Conservation (phyloP, 1,140 invertebrate genomes). For the Drosophila subobscura region DNA sequence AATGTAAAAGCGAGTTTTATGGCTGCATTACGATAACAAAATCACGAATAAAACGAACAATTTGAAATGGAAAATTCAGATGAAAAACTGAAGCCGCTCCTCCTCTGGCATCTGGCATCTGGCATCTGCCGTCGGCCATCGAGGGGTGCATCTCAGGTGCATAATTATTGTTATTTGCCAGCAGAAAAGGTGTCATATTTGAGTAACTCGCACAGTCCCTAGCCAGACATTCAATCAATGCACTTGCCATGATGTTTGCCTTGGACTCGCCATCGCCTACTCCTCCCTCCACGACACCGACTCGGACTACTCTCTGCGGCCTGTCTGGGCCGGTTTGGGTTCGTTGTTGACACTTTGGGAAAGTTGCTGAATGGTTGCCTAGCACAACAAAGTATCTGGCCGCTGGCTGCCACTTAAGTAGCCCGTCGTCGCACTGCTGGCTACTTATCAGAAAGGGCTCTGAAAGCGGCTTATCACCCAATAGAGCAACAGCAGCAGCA, state of each 20-base stretch:
- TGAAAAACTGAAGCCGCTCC: conserved; percentile 7
- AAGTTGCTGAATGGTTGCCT: conserved; percentile 59
- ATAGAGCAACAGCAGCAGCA: conserved; percentile 10
- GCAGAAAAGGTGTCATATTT: conserved; percentile 58
- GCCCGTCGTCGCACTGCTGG: conserved; percentile 7
- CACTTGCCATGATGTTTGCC: conserved; percentile 54
- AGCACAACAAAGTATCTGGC: conserved; percentile 51
- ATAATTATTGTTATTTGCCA: conserved; percentile 42
- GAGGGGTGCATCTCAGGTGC: conserved; percentile 34
- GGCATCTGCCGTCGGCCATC: too few species aligned
- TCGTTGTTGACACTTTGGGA: conserved; percentile 67
- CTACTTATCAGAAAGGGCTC: conserved; percentile 20
- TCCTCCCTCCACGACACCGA: neutral
- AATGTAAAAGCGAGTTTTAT: conserved; percentile 45
- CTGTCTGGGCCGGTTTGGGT: conserved; percentile 16
- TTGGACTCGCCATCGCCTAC: conserved; percentile 27
- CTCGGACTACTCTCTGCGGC: neutral
- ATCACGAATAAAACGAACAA: conserved; percentile 19
- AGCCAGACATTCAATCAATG: conserved; percentile 40
- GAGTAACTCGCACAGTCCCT: conserved; percentile 29
- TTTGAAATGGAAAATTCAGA: conserved; percentile 30
- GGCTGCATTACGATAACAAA: conserved; percentile 11
- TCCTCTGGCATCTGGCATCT: too few species aligned
- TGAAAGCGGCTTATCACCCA: conserved; percentile 67
- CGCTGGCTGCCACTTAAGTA: conserved; percentile 61